Evolutionary conservation across 2,797 vertebrate genomes (phyloP).

Genomic region (Onychomys torridus): DNA sequence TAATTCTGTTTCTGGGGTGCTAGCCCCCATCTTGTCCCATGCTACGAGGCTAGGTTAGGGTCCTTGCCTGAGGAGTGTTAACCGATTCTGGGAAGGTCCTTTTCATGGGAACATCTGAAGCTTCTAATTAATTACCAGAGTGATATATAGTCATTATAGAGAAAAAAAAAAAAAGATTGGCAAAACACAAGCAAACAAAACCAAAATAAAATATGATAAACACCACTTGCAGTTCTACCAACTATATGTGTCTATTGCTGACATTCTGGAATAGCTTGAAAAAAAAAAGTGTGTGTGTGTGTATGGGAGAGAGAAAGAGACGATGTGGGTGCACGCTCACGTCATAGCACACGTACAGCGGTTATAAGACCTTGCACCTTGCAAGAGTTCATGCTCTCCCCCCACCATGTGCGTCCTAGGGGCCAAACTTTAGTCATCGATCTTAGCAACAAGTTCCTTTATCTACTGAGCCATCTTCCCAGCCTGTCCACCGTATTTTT

Average conservation of each 20-base stretch:
- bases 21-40: background rate
- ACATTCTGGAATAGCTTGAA: background rate
- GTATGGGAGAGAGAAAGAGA: background rate
- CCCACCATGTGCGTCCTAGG: background rate
- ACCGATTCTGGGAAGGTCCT: background rate
- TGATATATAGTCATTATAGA: background rate
- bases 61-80: background rate
- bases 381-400: background rate
- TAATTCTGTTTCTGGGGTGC: background rate
- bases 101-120: background rate
- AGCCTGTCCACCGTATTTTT: no score
- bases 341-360: background rate
- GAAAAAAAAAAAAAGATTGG: background rate
- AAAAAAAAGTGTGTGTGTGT: background rate
- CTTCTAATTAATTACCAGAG: background rate
- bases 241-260: background rate
- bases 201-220: conserved; percentile 1
- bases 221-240: background rate
- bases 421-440: background rate
- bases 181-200: conserved; percentile 39
- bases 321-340: no score
- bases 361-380: background rate
- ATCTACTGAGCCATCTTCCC: background rate
- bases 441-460: background rate
- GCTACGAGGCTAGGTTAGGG: background rate